Evolutionary conservation across 2,797 vertebrate species (phyloP), one percentile per base, ranked within the genome.

Genomic region (Gallinago solitaria): DNA sequence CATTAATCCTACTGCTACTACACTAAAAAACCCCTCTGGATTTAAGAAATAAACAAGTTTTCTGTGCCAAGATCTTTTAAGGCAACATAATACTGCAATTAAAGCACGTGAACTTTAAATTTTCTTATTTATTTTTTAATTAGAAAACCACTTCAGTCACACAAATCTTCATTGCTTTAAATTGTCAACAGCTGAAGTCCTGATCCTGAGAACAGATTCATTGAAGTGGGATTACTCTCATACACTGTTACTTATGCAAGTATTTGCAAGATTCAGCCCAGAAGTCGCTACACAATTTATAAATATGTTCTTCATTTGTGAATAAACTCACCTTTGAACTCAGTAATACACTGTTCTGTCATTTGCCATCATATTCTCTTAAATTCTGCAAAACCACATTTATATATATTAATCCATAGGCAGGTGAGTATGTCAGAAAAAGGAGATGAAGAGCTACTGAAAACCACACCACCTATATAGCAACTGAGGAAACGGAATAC

Each of bases 131-230:
- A 76, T 43, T 79, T 79, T 91, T 89, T 83, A 80, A 93, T 87
- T 74, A 71, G 41, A 87, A 94, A 89, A 70, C 43, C 71, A 48
- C 67, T 89, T 85, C 39, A 89, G 11, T 89, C 86, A 91, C 54
- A 89, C 16, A 73, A 35, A 48, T 51, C 61, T 69, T 81, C 51
- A 77, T 20, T 43, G 39, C 79, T 95, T 86, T 77, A 89, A 87
- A 83, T 74, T 1, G 11, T 64, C 76, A 87, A 81, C 85, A 73
- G 70, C 76, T 83, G 63, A 47, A 76, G 32, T n/a, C 75, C 57
- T 63, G 65, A 91, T 82, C 87, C 87, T 82, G 80, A 90, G 83
- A 90, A 70, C 35, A 79, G 65, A 93, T 76, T 76, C 54, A 59
- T 16, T 47, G 9, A 68, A 73, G 67, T 16, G 53, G 45, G 80